Conservation (phyloP, 2,888 invertebrate genomes). For the Mylabris sibirica region DNA sequence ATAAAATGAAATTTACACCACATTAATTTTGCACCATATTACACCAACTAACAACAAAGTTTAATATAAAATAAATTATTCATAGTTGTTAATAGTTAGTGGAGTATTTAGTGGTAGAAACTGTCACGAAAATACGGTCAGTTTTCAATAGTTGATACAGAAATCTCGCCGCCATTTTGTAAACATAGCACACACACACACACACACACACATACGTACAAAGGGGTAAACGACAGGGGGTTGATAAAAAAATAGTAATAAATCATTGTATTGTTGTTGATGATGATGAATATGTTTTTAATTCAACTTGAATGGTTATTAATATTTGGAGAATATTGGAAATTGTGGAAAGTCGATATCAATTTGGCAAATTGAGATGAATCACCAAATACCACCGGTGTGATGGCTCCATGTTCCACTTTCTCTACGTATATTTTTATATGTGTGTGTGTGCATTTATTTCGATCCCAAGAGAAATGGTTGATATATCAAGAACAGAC, state of each 20-base stretch:
- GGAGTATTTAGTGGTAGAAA: slow-evolving; percentile 5
- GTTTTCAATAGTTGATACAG: not conserved
- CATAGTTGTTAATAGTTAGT: not conserved
- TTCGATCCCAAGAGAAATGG: slow-evolving; percentile 29
- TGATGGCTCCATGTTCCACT: not conserved
- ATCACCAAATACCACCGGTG: slow-evolving; percentile 34
- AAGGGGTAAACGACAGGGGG: not conserved
- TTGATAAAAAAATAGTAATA: not conserved
- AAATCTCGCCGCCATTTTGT: not conserved
- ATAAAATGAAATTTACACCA: not conserved
- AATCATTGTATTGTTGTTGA: not conserved
- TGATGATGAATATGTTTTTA: slow-evolving; percentile 29
- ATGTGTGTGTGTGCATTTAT: not conserved
- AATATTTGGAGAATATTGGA: slow-evolving; percentile 26
- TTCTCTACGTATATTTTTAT: not conserved
- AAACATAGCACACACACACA: too few relatives aligned
- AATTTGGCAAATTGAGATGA: slow-evolving; percentile 50
- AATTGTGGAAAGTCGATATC: slow-evolving; percentile 43
- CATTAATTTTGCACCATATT: slow-evolving; percentile 11
- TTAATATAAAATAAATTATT: slow-evolving; percentile 10
- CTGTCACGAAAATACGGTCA: slow-evolving; percentile 10
- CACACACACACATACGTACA: too few relatives aligned
- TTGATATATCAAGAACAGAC: slow-evolving; percentile 40
- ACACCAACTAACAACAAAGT: not conserved
- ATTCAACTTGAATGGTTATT: slow-evolving; percentile 34